Conservation (phyloP, 2,113 vertebrate genomes). For the Daphoenositta chrysoptera region DNA sequence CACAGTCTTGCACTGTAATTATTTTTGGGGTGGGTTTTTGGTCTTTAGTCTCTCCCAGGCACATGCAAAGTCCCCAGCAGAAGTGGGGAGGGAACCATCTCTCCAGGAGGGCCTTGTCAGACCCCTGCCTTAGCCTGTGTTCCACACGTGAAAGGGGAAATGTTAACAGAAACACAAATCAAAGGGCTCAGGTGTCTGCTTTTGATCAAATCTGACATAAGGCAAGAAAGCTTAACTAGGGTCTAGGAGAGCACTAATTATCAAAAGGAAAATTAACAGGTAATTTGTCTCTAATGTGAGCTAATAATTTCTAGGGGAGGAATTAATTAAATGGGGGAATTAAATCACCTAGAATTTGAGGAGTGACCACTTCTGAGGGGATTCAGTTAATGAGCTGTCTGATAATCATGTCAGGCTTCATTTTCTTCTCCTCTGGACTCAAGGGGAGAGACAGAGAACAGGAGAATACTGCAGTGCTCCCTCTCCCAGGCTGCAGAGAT, state of each 20-base stretch:
- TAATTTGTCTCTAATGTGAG: constrained; percentile 21
- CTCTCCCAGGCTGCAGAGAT: background rate
- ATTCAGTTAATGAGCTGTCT: background rate
- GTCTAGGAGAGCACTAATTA: background rate
- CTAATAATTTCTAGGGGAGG: background rate
- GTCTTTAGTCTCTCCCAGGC: fast-evolving
- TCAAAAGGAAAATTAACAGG: constrained; percentile 8
- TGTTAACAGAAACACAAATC: background rate
- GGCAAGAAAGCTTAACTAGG: background rate
- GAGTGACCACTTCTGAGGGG: constrained; percentile 7
- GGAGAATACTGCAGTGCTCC: background rate
- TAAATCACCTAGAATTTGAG: background rate
- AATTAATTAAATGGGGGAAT: constrained; percentile 25
- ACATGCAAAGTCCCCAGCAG: background rate
- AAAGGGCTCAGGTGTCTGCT: background rate
- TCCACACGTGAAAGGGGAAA: background rate
- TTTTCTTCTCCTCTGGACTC: background rate
- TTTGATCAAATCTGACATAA: background rate
- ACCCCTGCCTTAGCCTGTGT: background rate
- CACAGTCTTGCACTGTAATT: background rate
- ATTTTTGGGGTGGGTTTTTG: background rate
- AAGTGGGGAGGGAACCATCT: background rate
- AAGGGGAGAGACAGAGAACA: background rate
- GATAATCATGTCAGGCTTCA: background rate
- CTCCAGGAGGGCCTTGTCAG: background rate